Conservation (phyloP, 2,113 vertebrate genomes). For the Dicrurus megarhynchus region DNA sequence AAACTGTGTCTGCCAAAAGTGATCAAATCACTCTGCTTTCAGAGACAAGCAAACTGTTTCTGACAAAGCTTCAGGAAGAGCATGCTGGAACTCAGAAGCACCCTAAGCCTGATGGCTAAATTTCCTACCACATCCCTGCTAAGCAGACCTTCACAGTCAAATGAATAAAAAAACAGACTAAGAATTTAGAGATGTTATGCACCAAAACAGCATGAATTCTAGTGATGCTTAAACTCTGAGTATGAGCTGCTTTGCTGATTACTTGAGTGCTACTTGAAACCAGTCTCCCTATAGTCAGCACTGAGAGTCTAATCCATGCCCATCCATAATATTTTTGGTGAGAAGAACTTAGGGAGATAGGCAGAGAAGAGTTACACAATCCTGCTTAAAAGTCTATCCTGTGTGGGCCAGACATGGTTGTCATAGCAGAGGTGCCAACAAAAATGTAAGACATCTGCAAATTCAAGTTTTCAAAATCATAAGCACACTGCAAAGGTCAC, state of each 20-base stretch:
- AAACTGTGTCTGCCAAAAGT: slow-evolving; percentile 23
- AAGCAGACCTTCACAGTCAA: slow-evolving; percentile 42
- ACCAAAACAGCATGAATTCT: not conserved
- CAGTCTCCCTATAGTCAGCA: not conserved
- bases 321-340: not conserved
- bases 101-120: slow-evolving; percentile 7
- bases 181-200: not conserved
- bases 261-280: not conserved
- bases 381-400: not conserved
- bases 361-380: not conserved
- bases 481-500: not conserved
- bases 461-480: not conserved
- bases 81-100: not conserved
- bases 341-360: not conserved
- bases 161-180: not conserved
- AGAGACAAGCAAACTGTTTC: slow-evolving; percentile 1
- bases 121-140: not conserved
- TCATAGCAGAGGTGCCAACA: not conserved
- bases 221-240: not conserved
- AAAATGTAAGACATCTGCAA: not conserved
- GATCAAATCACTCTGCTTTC: slow-evolving; percentile 31
- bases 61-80: slow-evolving; percentile 25
- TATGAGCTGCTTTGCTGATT: not conserved
- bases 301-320: not conserved
- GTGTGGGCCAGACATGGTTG: not conserved